A percentile compares a stretch with the other conserved stretches of the same genome.
Conservation (phyloP, 2,888 invertebrate species). For the Hecatera dysodea region DNA sequence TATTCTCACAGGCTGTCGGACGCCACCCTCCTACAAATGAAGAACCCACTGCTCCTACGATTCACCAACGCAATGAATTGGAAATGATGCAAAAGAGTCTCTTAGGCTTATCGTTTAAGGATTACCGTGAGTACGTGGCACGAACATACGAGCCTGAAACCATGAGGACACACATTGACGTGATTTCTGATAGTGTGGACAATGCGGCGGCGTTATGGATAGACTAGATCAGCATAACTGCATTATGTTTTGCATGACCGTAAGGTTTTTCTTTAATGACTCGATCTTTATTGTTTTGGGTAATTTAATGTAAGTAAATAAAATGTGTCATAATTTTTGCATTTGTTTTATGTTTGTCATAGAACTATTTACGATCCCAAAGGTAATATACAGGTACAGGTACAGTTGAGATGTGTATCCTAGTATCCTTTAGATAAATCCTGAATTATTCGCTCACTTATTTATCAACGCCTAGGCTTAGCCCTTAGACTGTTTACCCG, state of each 20-base stretch:
- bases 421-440: too few species aligned
- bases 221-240: neutral
- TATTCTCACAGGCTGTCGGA: constrained; percentile 20
- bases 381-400: too few species aligned
- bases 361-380: too few species aligned
- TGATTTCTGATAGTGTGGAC: constrained; percentile 23
- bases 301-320: neutral
- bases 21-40: neutral
- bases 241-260: neutral
- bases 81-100: constrained; percentile 27
- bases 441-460: too few species aligned
- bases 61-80: constrained; percentile 24
- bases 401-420: too few species aligned
- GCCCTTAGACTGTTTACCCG: too few species aligned
- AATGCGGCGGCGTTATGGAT: constrained; percentile 12
- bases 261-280: too few species aligned
- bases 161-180: neutral
- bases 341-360: too few species aligned
- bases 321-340: neutral
- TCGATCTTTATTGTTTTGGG: neutral
- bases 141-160: constrained; percentile 17
- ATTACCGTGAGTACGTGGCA: constrained; percentile 1
- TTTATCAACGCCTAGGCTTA: too few species aligned
- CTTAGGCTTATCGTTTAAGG: constrained; percentile 7
- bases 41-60: neutral